Evolutionary conservation across 1,140 invertebrate genomes (phyloP).

Genomic region (Apis laboriosa): DNA sequence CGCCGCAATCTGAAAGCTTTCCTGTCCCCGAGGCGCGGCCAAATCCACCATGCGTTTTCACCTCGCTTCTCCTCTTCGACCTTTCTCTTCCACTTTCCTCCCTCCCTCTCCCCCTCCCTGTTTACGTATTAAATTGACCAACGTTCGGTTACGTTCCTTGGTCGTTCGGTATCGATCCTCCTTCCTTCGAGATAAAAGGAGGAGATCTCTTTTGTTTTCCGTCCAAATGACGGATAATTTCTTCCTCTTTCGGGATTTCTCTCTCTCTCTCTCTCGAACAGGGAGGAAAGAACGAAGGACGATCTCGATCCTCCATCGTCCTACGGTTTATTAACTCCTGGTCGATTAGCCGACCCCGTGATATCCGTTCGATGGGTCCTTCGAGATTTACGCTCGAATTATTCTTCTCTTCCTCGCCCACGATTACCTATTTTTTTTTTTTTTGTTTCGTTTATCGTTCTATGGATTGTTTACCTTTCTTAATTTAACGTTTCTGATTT

Average conservation of each 20-base stretch:
- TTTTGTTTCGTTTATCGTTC: background rate
- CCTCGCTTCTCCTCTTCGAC: conserved; percentile 1
- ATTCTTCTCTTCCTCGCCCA: conserved; percentile 42
- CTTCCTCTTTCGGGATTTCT: conserved; percentile 42
- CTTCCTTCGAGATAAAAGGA: background rate
- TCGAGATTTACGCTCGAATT: conserved; percentile 58
- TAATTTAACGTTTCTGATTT: too few relatives aligned
- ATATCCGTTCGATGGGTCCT: conserved; percentile 50
- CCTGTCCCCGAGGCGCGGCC: conserved; percentile 46
- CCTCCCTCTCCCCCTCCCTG: background rate
- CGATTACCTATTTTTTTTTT: conserved; percentile 7
- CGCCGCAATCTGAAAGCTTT: conserved; percentile 58
- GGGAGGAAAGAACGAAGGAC: background rate
- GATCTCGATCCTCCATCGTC: conserved; percentile 51
- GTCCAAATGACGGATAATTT: conserved; percentile 65
- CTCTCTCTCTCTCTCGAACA: background rate
- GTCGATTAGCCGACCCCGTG: conserved; percentile 60
- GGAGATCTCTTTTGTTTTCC: conserved; percentile 43
- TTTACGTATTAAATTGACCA: conserved; percentile 52
- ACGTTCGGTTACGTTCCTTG: conserved; percentile 8
- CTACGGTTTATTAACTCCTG: conserved; percentile 64
- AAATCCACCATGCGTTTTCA: conserved; percentile 45
- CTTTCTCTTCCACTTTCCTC: too few relatives aligned
- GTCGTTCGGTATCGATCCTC: conserved; percentile 57
- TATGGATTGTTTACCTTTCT: background rate